Base-by-base conservation (phyloP, 2,113 vertebrate genomes). In the Nansenia antarctica region DNA sequence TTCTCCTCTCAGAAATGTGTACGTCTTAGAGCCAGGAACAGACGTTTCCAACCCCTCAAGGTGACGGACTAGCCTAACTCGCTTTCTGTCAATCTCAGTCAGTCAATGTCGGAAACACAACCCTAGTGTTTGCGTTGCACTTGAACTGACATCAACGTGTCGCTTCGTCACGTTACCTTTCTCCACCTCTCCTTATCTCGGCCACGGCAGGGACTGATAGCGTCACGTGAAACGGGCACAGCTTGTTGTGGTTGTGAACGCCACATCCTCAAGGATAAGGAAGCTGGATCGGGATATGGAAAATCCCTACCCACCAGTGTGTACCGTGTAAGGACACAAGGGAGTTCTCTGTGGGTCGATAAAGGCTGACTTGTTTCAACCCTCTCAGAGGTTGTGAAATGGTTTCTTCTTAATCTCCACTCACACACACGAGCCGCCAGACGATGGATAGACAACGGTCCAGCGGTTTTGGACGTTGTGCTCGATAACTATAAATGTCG, bases 41-140 rank as follows among this genome's bases (percentile, higher is more conserved):
- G n/a, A n/a, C n/a, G n/a, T n/a, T n/a, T n/a, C n/a, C n/a, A n/a
- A n/a, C n/a, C n/a, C n/a, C n/a, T n/a, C n/a, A n/a, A n/a, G n/a
- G n/a, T n/a, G n/a, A 15, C 8, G 30, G 8, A 18, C 62, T 34
- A 14, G 31, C 12, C 30, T 32, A 59, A 7, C 62, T 34, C 9
- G n/a, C n/a, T n/a, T n/a, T n/a, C n/a, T n/a, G n/a, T 53, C 42
- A 53, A 53, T 62, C 62, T 58, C 24, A 65, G 59, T 52, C 42
- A 66, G 55, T 49, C 6, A 63, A 64, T 9, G 1, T 20, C 18
- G n/a, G 49, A 53, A 53, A 53, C 49, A 3, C 5, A 8, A 22
- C 22, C n/a, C 9, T 20, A 47, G 9, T 53, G 49, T 53, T 24
- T 53, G 49, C 22, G 9, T 53, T 24, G 49, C 49, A 26, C 22